Evolutionary conservation across 2,888 invertebrate species (phyloP).

Genomic region (Alviniconcha strummeri): DNA sequence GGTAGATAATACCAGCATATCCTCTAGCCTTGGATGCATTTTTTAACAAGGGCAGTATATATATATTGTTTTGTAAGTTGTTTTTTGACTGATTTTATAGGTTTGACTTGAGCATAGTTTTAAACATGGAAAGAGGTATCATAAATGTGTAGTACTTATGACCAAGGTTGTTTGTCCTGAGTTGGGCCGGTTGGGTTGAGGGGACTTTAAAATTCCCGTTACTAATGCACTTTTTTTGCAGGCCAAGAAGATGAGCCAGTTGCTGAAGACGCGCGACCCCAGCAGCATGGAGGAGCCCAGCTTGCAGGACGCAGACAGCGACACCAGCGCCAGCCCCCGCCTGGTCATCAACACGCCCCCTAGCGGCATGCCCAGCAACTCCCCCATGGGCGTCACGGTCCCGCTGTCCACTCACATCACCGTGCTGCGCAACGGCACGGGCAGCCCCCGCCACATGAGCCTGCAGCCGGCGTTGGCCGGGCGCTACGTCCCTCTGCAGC

Average conservation of each 20-base stretch:
- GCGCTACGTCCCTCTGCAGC: slow-evolving; percentile 28
- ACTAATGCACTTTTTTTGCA: neutral
- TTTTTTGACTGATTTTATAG: no score
- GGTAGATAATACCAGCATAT: no score
- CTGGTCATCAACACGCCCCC: slow-evolving; percentile 9
- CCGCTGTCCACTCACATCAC: slow-evolving; percentile 4
- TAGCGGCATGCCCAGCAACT: neutral
- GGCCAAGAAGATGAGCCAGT: slow-evolving; percentile 19
- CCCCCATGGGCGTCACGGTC: slow-evolving; percentile 23
- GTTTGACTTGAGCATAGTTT: no score
- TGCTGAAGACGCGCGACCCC: slow-evolving; percentile 7
- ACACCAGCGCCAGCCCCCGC: slow-evolving; percentile 12
- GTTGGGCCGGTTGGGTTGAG: no score
- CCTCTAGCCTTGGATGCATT: no score
- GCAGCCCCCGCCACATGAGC: neutral
- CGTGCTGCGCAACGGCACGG: neutral
- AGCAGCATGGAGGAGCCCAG: neutral
- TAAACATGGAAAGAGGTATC: no score
- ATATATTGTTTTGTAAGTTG: no score
- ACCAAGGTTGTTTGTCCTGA: no score
- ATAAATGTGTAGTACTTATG: no score
- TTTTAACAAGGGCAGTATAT: no score
- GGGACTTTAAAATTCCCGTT: no score
- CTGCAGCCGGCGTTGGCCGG: slow-evolving; percentile 17
- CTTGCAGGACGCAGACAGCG: slow-evolving; percentile 15